Evolutionary conservation across 2,797 vertebrate species (phyloP), one percentile per base, ranked within the genome.

Genomic region (Podargus strigoides): DNA sequence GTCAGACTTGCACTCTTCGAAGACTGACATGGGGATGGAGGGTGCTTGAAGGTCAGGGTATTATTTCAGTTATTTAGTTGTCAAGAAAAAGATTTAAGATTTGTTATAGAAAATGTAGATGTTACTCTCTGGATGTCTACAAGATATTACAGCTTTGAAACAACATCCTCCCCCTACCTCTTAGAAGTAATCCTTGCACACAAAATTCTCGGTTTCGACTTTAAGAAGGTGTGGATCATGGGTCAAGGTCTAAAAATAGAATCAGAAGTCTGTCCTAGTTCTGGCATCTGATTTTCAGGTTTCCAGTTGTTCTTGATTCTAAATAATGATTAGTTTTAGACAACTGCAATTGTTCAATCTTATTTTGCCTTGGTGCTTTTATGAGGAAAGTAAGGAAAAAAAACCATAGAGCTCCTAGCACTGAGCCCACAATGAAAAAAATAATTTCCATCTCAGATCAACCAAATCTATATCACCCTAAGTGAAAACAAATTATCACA

Each of bases 141-240:
- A 69, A 81, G 28, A 70, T 11, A 10, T 10, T n/a, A 50, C 34
- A 55, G 6, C 28, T 84, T 64, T 47, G 27, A 66, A 91, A 84
- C 14, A 46, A 15, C 2, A 47, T 56, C 23, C 1, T 66, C 2
- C 14, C 19, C 24, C 4, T 5, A 18, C 4, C 5, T 8, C 26
- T 74, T 13, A 59, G 39, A 79, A 85, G 58, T 39, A 36, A 62
- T 56, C 39, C 44, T 90, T n/a, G 22, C 0, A 3, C 26, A 64
- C 11, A 64, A 39, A 85, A 74, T 81, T 77, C 10, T 53, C 39
- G 5, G 1, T 6, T 75, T 39, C 2, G 0, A 47, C n/a, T 55
- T 44, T 26, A 68, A 68, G n/a, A 56, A 83, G 66, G 19, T 18
- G 7, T 24, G 32, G 37, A 34, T 26, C 14, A 36, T 12, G 32